phyloP scores from a whole-genome alignment of 2,797 vertebrate species.

The Pterois miles region DNA sequence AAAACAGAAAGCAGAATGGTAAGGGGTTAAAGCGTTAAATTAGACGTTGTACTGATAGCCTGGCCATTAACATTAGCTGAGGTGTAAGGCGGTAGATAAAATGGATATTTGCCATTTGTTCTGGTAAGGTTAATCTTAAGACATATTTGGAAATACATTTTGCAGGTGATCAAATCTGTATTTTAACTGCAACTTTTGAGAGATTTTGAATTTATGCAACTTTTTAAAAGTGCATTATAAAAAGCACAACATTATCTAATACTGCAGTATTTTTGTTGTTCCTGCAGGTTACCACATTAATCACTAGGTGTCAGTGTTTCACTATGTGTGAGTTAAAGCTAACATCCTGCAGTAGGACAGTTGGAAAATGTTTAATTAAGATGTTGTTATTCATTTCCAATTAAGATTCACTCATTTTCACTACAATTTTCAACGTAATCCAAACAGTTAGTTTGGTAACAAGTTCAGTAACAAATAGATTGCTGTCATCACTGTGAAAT shows the following conservation, averaged over 20 bases:
- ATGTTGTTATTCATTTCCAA: neutral
- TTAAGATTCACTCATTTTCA: neutral
- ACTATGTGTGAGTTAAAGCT: constrained; percentile 5
- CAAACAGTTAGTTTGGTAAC: neutral
- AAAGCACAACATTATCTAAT: constrained; percentile 11
- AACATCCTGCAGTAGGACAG: neutral
- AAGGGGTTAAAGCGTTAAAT: too few relatives aligned
- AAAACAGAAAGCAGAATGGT: too few relatives aligned
- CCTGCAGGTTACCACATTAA: constrained; percentile 6
- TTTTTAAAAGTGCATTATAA: constrained; percentile 9
- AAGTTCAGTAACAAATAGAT: neutral
- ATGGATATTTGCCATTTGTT: neutral
- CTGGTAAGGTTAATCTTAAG: constrained; percentile 1
- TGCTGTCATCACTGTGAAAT: neutral
- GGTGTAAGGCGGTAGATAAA: neutral
- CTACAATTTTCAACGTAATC: neutral
- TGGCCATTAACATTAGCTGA: neutral
- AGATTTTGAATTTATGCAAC: neutral
- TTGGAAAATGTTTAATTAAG: neutral
- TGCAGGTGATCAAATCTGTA: neutral
- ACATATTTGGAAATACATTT: neutral
- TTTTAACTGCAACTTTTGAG: neutral
- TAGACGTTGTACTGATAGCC: too few relatives aligned
- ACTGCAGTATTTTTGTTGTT: constrained; percentile 16
- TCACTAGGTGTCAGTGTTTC: constrained; percentile 73